These are phyloP conservation scores for Novumbra hubbsi DNA, from an alignment of 2,797 vertebrate genomes.

Conservation along the genomic window DNA sequence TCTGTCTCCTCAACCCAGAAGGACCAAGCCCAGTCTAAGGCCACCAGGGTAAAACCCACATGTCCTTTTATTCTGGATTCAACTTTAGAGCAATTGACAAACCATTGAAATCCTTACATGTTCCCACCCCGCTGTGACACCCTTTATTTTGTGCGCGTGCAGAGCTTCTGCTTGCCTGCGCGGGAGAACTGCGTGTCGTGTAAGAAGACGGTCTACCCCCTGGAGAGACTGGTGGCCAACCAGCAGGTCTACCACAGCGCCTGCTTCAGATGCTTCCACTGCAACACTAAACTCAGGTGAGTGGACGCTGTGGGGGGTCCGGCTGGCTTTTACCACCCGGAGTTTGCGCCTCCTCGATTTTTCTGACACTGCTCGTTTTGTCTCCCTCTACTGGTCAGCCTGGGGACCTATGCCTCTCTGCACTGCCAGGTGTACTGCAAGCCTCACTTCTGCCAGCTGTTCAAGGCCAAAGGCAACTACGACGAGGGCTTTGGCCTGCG, in stretches of 20 bases:
- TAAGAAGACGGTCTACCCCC: conserved; percentile 93
- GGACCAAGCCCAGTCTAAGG: conserved; percentile 76
- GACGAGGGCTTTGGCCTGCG: conserved; percentile 96
- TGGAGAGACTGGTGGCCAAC: conserved; percentile 94
- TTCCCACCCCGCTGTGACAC: neutral
- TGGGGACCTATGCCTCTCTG: conserved; percentile 89
- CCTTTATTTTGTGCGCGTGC: conserved; percentile 7
- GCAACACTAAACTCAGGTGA: conserved; percentile 95
- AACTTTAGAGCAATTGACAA: neutral
- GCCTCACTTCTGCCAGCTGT: conserved; percentile 95
- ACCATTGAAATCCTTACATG: neutral
- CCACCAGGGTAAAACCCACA: conserved; percentile 72
- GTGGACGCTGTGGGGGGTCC: neutral
- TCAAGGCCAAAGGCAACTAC: conserved; percentile 97
- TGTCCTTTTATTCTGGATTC: neutral
- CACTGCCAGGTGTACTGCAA: conserved; percentile 94
- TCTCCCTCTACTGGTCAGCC: conserved; percentile 63
- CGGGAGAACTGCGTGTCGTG: conserved; percentile 89
- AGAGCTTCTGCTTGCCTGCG: conserved; percentile 84
- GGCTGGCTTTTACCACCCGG: neutral
- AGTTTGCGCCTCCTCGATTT: neutral
- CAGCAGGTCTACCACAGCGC: conserved; percentile 89
- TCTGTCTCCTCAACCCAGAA: conserved; percentile 62
- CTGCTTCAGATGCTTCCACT: conserved; percentile 94
- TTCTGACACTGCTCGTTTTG: neutral